Base-by-base conservation (phyloP, 2,113 vertebrate genomes). In the Dunckerocampus dactyliophorus region DNA sequence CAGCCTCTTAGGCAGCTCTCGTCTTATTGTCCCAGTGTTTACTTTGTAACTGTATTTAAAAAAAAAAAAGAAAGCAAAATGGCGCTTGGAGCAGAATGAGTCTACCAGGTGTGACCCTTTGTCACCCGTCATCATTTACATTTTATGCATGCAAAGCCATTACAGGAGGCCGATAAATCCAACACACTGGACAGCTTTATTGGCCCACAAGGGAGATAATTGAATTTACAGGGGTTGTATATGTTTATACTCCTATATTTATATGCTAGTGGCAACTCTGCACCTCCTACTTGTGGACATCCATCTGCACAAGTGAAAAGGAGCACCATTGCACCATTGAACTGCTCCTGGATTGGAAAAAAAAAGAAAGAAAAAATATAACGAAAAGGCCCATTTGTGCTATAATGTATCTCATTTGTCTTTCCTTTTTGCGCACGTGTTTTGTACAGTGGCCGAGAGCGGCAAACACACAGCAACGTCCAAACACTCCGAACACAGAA, bases 181-280 rank as follows among this genome's bases (percentile, higher is more conserved):
- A 70, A 37, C 51, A 53, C 19, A 22, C 7, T 53, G 61, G 78
- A 80, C 72, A 65, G 54, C 28, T 80, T 83, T 74, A 85, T 68
- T 74, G 59, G 20, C 10, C 3, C 68, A 65, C 59, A 47, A 19
- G 69, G 71, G 42, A 31, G 69, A 74, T 81, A 59, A 79, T 85
- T 78, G 62, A 49, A 81, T 82, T 76, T 67, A 71, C 39, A 74
- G 53, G 47, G 48, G 59, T 63, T 65, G 70, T 82, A 69, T 49
- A 49, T 49, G 20, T 49, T n/a, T 20, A 49, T 49, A 49, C 20
- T 19, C 4, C 7, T 20, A 49, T 63, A 74, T 82, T 67, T 56
- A 71, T 76, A 72, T 59, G 71, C 71, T 64, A 8, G 24, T 46
- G 43, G 67, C 47, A 47, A 75, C 63, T 20, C 63, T 66, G 59